These are phyloP conservation scores for Elegia similella DNA, from an alignment of 2,888 invertebrate species.

Conservation along the genomic window DNA sequence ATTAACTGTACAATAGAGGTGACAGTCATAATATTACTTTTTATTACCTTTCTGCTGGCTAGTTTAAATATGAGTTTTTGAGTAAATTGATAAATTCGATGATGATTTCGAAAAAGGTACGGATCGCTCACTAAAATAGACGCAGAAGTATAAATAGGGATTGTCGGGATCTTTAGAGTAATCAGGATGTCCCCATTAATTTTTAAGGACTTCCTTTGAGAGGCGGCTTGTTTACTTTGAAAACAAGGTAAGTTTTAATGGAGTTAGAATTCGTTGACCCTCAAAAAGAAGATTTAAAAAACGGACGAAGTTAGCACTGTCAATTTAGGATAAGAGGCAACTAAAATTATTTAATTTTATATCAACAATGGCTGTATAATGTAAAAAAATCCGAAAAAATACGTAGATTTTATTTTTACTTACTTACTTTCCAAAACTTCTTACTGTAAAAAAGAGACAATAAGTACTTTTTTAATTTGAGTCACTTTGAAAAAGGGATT, in stretches of 20 bases:
- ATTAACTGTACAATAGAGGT: constrained; percentile 63
- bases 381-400: no score
- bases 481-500: constrained; percentile 8
- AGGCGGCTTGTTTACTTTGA: constrained; percentile 64
- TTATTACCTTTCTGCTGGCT: constrained; percentile 24
- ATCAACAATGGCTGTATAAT: no score
- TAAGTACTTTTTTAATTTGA: no score
- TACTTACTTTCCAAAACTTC: no score
- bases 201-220: constrained; percentile 78
- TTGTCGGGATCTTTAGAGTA: constrained; percentile 55
- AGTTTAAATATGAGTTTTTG: background rate
- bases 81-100: constrained; percentile 38
- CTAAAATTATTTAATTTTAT: no score
- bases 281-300: constrained; percentile 47
- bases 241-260: constrained; percentile 78
- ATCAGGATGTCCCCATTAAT: constrained; percentile 78
- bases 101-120: constrained; percentile 41
- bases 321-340: no score
- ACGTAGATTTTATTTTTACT: no score
- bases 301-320: constrained; percentile 15
- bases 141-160: constrained; percentile 50
- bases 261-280: constrained; percentile 73
- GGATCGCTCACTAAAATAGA: constrained; percentile 55
- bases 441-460: no score
- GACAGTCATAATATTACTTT: constrained; percentile 72